Conservation (phyloP, 2,113 vertebrate genomes). For the Brachypodius melanocephalos region DNA sequence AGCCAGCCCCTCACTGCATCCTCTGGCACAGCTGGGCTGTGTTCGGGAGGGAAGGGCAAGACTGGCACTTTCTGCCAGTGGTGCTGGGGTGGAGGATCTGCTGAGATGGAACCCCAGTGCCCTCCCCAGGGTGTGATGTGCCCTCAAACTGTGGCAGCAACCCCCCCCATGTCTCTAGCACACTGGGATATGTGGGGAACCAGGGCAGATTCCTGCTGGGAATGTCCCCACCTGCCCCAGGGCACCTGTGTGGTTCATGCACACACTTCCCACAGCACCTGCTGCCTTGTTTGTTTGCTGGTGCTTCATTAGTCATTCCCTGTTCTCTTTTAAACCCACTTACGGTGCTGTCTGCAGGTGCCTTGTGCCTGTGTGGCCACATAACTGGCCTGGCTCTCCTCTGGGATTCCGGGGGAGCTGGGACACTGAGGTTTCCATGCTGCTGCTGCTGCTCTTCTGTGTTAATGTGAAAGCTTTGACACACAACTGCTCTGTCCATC, state of each 20-base stretch:
- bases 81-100: background rate
- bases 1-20: background rate
- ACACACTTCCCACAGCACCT: background rate
- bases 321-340: background rate
- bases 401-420: background rate
- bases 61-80: rapidly evolving
- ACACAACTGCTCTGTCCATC: background rate
- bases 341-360: background rate
- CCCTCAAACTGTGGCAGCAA: background rate
- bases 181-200: background rate
- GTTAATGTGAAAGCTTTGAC: background rate
- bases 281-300: background rate
- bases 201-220: background rate
- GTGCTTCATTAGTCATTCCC: background rate
- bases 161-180: background rate
- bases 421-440: background rate
- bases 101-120: background rate
- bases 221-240: background rate
- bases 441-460: background rate
- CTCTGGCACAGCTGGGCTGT: background rate
- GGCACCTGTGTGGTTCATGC: background rate
- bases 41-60: rapidly evolving
- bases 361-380: background rate
- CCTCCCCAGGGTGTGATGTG: rapidly evolving
- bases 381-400: background rate